Evolutionary conservation across 2,113 vertebrate genomes (phyloP).

Genomic region (Peromyscus californicus): DNA sequence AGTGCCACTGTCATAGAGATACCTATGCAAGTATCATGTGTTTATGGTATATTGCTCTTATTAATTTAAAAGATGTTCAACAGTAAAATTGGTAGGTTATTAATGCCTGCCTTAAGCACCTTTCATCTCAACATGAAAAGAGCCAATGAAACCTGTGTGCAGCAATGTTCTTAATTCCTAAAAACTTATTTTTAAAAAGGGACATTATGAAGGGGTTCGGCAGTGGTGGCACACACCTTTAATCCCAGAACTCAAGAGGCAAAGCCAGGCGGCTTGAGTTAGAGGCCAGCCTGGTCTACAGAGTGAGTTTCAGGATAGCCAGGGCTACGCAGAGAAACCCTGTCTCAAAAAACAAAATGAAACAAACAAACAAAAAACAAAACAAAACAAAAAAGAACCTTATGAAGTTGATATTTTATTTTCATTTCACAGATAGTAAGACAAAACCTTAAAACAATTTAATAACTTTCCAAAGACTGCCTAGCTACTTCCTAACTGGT

Average conservation of each 20-base stretch:
- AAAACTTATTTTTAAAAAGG: not conserved
- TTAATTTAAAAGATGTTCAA: not conserved
- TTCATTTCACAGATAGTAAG: slow-evolving; percentile 17
- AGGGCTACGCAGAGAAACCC: not conserved
- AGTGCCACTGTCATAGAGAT: not conserved
- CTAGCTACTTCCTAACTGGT: not conserved
- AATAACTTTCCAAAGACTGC: slow-evolving; percentile 17
- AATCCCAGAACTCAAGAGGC: not conserved
- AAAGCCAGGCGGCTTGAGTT: not conserved
- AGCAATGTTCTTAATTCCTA: not conserved
- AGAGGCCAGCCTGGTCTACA: not conserved
- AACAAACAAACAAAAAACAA: no score
- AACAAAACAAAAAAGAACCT: not conserved
- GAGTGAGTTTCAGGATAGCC: not conserved
- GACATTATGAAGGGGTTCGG: not conserved
- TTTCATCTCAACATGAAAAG: not conserved
- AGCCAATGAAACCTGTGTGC: not conserved
- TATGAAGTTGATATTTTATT: not conserved
- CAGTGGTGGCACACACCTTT: not conserved
- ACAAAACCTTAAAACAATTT: slow-evolving; percentile 17
- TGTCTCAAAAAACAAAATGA: not conserved
- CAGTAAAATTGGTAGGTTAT: not conserved
- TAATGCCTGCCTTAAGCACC: not conserved
- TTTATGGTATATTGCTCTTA: not conserved
- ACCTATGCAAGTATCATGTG: no score